A percentile compares a stretch with the other conserved stretches of the same genome.
Evolutionary conservation across 2,888 invertebrate genomes (phyloP).

Genomic region (Drosophila buzzatii): DNA sequence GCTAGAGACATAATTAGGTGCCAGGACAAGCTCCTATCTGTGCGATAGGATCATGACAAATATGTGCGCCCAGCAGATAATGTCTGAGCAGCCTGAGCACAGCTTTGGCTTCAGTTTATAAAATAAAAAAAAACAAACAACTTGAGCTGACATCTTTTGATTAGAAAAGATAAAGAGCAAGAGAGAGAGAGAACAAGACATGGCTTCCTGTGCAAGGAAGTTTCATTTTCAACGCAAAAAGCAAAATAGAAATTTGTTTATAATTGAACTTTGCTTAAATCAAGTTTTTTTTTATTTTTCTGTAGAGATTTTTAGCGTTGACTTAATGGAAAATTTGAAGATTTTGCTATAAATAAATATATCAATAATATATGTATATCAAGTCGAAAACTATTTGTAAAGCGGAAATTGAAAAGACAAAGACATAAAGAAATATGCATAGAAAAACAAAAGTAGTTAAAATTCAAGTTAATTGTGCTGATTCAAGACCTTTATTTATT

Average conservation of each 20-base stretch:
- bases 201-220: not conserved
- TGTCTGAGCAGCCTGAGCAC: conserved; percentile 25
- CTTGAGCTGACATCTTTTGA: conserved; percentile 10
- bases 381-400: too few species aligned
- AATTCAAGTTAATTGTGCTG: not conserved
- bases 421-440: not conserved
- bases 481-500: not conserved
- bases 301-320: not conserved
- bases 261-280: conserved; percentile 5
- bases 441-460: not conserved
- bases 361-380: too few species aligned
- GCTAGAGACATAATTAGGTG: conserved; percentile 55
- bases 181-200: not conserved
- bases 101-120: conserved; percentile 9
- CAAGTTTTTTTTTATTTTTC: not conserved
- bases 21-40: conserved; percentile 32
- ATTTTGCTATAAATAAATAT: too few species aligned
- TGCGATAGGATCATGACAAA: conserved; percentile 72
- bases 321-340: too few species aligned
- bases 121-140: not conserved
- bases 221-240: not conserved
- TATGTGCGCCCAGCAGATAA: conserved; percentile 39
- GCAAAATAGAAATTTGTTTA: conserved; percentile 2
- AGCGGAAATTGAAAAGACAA: not conserved
- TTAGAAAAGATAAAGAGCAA: not conserved